Conservation (phyloP, 2,113 vertebrate species). For the Alligator mississippiensis region DNA sequence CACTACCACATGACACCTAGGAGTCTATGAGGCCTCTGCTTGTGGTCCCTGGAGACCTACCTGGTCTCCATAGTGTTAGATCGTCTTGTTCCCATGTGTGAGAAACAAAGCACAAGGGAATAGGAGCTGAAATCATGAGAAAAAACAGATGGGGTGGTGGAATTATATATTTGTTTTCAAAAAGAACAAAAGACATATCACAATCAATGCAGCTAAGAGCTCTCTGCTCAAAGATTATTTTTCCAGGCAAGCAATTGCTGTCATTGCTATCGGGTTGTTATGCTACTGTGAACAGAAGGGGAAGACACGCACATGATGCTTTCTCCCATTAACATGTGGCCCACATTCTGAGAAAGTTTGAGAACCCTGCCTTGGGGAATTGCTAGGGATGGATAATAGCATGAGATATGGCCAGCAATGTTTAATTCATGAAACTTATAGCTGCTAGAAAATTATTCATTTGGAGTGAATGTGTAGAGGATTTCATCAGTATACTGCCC, state of each 20-base stretch:
- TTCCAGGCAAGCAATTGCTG: neutral
- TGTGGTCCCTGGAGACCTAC: neutral
- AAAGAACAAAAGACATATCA: neutral
- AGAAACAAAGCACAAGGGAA: neutral
- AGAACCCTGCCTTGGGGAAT: constrained; percentile 18
- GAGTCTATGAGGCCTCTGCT: neutral
- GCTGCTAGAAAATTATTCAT: constrained; percentile 63
- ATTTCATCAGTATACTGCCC: constrained; percentile 60
- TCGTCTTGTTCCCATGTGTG: neutral
- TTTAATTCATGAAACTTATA: constrained; percentile 58
- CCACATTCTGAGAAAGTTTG: constrained; percentile 32
- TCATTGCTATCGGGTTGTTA: constrained; percentile 9
- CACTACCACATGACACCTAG: neutral
- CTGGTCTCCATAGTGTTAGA: neutral
- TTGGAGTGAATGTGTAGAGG: constrained; percentile 42
- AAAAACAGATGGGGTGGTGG: accelerated
- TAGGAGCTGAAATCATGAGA: neutral
- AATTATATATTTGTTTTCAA: constrained; percentile 13
- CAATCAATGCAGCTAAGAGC: neutral
- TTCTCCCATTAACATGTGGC: neutral
- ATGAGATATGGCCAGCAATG: constrained; percentile 25
- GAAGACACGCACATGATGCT: constrained; percentile 52
- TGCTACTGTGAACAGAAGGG: constrained; percentile 4
- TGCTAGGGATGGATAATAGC: constrained; percentile 32
- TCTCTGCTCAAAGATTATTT: neutral